Evolutionary conservation across 64 coral and sea anemone species (phyloP).

Genomic region (Montipora efflorescens): DNA sequence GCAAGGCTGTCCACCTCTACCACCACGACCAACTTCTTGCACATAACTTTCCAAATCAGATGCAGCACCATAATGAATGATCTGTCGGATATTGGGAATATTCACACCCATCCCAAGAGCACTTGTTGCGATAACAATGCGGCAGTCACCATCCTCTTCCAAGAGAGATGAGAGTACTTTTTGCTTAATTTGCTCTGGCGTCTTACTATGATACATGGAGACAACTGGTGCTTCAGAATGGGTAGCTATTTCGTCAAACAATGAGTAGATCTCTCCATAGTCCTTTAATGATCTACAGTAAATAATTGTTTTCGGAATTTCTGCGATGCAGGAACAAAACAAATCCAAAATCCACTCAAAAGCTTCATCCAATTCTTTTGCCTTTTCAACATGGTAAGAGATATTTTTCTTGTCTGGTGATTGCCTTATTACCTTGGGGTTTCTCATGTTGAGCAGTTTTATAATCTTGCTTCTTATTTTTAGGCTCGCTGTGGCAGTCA

Average conservation of each 20-base stretch:
- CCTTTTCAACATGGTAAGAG: neutral
- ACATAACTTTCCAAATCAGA: conserved; percentile 35
- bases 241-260: conserved; percentile 18
- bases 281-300: conserved; percentile 45
- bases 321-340: neutral
- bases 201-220: conserved; percentile 56
- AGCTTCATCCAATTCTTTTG: neutral
- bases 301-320: conserved; percentile 44
- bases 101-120: conserved; percentile 58
- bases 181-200: conserved; percentile 29
- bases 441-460: conserved; percentile 47
- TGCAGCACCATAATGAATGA: conserved; percentile 45
- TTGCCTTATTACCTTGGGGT: conserved; percentile 15
- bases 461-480: conserved; percentile 40
- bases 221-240: neutral
- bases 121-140: conserved; percentile 38
- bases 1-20: conserved; percentile 38
- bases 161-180: conserved; percentile 10
- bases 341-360: neutral
- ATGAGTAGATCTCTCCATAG: conserved; percentile 50
- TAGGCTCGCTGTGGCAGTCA: conserved; percentile 56
- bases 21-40: conserved; percentile 44
- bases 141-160: neutral
- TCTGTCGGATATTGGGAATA: conserved; percentile 14
- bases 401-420: conserved; percentile 39